Evolutionary conservation across 2,888 invertebrate genomes (phyloP).

Genomic region (Trichopoda pennipes): DNA sequence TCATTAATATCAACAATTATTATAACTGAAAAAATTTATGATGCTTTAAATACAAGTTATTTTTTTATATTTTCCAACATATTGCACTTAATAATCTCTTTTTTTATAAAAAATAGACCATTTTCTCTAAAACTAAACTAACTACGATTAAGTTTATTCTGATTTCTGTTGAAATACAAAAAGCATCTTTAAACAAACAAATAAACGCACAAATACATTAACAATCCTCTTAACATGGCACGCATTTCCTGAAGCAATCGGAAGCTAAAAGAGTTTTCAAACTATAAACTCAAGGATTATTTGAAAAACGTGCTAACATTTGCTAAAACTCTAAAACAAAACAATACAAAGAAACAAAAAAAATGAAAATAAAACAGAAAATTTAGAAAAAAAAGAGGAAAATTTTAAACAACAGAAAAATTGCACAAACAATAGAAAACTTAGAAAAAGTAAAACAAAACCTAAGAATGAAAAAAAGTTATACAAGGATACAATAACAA

Average conservation of each 20-base stretch:
- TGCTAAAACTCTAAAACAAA: constrained; percentile 54
- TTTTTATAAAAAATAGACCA: neutral
- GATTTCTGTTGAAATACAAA: constrained; percentile 15
- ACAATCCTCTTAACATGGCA: constrained; percentile 63
- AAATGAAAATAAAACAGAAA: neutral
- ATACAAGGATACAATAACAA: constrained; percentile 54
- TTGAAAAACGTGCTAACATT: constrained; percentile 69
- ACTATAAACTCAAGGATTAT: constrained; percentile 70
- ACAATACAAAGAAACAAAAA: constrained; percentile 19
- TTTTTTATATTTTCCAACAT: neutral
- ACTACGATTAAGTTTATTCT: neutral
- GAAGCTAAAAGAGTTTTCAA: constrained; percentile 59
- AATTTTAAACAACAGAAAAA: constrained; percentile 39
- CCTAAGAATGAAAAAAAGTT: constrained; percentile 10
- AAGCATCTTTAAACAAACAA: constrained; percentile 24
- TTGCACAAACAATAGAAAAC: constrained; percentile 43
- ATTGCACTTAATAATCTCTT: neutral
- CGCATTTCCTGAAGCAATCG: constrained; percentile 64
- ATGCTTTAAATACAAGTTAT: too few relatives aligned
- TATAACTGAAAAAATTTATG: too few relatives aligned
- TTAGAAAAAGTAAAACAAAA: constrained; percentile 5
- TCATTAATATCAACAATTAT: too few relatives aligned
- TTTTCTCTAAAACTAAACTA: constrained; percentile 17
- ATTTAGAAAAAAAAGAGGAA: constrained; percentile 19
- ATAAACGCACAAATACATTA: constrained; percentile 59